A percentile compares a stretch with the other conserved stretches of the same genome.
phyloP scores from a whole-genome alignment of 1,140 invertebrate species.

The Aplysia californica region DNA sequence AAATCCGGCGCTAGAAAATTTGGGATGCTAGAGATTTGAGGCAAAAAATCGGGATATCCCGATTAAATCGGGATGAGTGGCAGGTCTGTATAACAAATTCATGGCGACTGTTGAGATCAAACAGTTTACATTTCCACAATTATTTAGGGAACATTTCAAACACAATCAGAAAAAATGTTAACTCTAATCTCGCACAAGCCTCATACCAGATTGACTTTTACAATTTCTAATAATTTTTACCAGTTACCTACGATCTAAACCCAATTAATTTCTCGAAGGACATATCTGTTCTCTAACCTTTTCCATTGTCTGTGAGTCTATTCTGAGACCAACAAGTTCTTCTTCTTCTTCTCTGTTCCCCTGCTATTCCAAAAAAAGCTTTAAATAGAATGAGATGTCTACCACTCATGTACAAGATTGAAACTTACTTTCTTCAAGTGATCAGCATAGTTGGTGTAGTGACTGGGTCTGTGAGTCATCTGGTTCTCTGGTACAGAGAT shows the following conservation, averaged over 20 bases:
- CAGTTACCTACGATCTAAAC: neutral
- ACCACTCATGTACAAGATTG: neutral
- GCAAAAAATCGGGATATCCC: too few species aligned
- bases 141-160: too few species aligned
- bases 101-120: too few species aligned
- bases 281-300: neutral
- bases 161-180: too few species aligned
- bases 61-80: too few species aligned
- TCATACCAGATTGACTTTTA: too few species aligned
- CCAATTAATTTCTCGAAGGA: neutral
- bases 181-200: too few species aligned
- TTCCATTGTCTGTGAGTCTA: neutral
- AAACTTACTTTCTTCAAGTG: slow-evolving; percentile 47
- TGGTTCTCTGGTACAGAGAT: slow-evolving; percentile 68
- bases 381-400: neutral
- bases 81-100: too few species aligned
- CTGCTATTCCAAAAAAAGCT: neutral
- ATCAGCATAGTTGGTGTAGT: slow-evolving; percentile 52
- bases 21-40: too few species aligned
- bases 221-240: too few species aligned
- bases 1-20: too few species aligned
- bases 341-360: neutral
- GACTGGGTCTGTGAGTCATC: slow-evolving; percentile 49
- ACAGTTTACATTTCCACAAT: too few species aligned
- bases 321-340: neutral